phyloP scores from a whole-genome alignment of 2,888 invertebrate genomes.

The Yponomeuta evonymella region DNA sequence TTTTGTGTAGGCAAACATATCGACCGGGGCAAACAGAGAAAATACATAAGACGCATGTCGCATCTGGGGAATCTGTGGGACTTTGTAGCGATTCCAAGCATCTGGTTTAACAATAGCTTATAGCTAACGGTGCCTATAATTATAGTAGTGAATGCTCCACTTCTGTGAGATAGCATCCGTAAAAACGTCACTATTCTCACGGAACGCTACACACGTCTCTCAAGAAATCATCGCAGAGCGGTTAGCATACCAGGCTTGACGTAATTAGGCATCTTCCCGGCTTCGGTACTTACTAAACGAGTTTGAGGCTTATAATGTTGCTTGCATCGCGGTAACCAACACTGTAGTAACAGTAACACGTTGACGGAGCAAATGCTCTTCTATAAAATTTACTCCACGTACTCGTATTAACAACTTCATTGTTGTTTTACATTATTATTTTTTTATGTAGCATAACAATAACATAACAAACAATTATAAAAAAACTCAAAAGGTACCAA shows the following conservation, averaged over 20 bases:
- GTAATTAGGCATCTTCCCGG: not conserved
- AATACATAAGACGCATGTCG: not conserved
- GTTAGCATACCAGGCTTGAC: not conserved
- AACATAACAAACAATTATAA: too few species aligned
- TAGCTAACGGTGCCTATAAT: slow-evolving; percentile 1
- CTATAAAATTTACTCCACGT: too few species aligned
- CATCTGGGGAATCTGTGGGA: not conserved
- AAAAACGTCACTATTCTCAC: slow-evolving; percentile 46
- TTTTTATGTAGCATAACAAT: too few species aligned
- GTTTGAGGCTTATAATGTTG: not conserved
- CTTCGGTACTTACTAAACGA: not conserved
- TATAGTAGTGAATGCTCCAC: slow-evolving; percentile 1
- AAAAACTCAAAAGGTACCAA: too few species aligned
- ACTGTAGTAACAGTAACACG: too few species aligned
- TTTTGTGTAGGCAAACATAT: not conserved
- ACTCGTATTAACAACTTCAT: too few species aligned
- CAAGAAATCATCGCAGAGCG: slow-evolving; percentile 5
- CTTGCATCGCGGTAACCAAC: not conserved
- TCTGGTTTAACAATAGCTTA: not conserved
- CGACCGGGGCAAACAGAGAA: not conserved
- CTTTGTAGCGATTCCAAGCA: not conserved
- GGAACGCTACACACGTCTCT: slow-evolving; percentile 54
- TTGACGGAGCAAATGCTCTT: too few species aligned
- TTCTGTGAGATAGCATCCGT: slow-evolving; percentile 1
- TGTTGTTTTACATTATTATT: too few species aligned